Conservation (phyloP, 2,888 invertebrate genomes). For the Aphodius sticticus region DNA sequence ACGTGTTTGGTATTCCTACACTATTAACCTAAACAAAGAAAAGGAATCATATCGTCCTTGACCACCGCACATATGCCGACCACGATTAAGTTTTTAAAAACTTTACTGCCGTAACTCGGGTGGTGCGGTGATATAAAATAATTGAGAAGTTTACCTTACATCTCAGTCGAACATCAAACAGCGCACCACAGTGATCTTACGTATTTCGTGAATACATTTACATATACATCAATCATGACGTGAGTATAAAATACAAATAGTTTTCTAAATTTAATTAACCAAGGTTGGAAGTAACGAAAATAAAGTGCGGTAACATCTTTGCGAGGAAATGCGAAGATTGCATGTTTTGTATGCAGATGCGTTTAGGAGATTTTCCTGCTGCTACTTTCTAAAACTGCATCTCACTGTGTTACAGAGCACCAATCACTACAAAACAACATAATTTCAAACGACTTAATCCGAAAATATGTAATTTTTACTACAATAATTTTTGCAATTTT, state of each 20-base stretch:
- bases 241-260: background rate
- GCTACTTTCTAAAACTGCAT: background rate
- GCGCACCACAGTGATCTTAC: background rate
- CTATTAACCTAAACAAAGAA: background rate
- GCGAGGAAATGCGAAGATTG: no score
- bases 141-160: background rate
- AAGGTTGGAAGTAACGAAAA: no score
- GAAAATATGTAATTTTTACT: no score
- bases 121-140: background rate
- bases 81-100: background rate
- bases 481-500: no score
- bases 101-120: background rate
- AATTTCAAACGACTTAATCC: background rate
- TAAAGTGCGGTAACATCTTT: no score
- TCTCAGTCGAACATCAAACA: background rate
- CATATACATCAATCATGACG: background rate
- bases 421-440: background rate
- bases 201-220: background rate
- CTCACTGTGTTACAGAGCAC: background rate
- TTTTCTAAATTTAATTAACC: background rate
- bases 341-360: no score
- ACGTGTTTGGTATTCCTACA: background rate
- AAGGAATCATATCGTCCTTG: background rate
- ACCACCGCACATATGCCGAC: background rate
- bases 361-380: no score